Conservation (phyloP, 2,888 invertebrate genomes). For the Platycnemis pennipes region DNA sequence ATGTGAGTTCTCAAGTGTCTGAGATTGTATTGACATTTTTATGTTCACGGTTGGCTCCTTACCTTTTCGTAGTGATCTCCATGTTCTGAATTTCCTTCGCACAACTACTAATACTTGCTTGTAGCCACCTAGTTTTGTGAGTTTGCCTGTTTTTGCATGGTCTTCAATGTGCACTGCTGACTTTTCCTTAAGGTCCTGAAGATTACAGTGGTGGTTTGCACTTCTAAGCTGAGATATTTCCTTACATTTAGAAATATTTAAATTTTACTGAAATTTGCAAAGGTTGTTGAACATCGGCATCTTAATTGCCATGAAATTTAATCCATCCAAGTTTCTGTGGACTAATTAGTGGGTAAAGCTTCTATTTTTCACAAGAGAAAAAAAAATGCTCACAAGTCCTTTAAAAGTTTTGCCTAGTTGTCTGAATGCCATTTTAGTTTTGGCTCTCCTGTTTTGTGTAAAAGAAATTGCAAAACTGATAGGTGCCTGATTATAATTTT, state of each 20-base stretch:
- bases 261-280: neutral
- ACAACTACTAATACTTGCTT: constrained; percentile 33
- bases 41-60: neutral
- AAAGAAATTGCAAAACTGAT: neutral
- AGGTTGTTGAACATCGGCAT: neutral
- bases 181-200: neutral
- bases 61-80: neutral
- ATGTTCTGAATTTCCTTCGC: neutral
- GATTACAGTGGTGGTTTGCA: neutral
- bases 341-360: no score
- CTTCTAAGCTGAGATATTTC: neutral
- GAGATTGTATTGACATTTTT: neutral
- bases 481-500: neutral
- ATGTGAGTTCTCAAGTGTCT: neutral
- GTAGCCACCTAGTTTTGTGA: neutral
- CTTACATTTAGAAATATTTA: neutral
- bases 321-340: no score
- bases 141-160: constrained; percentile 52
- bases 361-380: neutral
- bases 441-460: neutral
- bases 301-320: neutral
- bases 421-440: neutral
- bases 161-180: neutral
- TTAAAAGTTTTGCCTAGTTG: neutral
- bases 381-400: neutral